phyloP scores from a whole-genome alignment of 2,113 vertebrate genomes.

The Campylomormyrus numenius region DNA sequence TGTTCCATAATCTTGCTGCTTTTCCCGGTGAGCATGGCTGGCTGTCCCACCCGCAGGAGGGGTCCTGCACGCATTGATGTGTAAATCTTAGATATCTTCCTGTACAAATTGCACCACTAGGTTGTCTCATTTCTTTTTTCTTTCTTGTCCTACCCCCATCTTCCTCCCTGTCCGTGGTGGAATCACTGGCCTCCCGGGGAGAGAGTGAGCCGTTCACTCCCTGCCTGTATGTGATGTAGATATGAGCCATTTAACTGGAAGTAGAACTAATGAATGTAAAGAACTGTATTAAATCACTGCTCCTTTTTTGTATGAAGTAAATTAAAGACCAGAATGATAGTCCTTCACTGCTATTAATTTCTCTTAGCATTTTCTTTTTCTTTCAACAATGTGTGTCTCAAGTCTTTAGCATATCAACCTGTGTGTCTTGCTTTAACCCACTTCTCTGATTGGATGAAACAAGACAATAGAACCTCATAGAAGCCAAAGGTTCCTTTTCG shows the following conservation, averaged over 20 bases:
- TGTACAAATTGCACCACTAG: not conserved
- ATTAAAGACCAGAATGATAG: constrained; percentile 39
- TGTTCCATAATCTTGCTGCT: not conserved
- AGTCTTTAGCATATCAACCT: not conserved
- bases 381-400: not conserved
- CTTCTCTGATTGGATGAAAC: not conserved
- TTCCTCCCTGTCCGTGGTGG: not conserved
- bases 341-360: not conserved
- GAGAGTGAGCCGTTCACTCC: not conserved
- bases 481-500: not conserved
- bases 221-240: constrained; percentile 27
- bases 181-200: not conserved
- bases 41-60: not conserved
- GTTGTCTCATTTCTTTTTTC: not conserved
- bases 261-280: constrained; percentile 49
- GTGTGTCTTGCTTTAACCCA: not conserved
- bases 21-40: not conserved
- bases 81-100: not conserved
- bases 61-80: not conserved
- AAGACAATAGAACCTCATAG: not conserved
- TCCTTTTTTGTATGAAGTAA: constrained; percentile 38
- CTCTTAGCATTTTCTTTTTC: not conserved
- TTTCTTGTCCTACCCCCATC: not conserved
- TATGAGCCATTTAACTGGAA: constrained; percentile 38
- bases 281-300: constrained; percentile 31